Conservation (phyloP, 2,888 invertebrate species). For the Synergus itoensis region DNA sequence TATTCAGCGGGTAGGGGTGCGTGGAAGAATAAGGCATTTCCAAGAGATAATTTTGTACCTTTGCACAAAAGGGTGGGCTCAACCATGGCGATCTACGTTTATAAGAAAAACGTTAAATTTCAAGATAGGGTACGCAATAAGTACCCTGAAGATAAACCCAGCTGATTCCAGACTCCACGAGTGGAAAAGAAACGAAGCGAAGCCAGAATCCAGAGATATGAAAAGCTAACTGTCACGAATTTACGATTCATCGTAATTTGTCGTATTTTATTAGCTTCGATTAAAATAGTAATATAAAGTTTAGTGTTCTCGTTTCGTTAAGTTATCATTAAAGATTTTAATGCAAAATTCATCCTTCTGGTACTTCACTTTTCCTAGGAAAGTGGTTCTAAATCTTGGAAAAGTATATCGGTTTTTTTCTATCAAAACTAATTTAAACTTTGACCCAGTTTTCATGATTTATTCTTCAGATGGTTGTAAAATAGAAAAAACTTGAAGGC, state of each 20-base stretch:
- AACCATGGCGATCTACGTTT: conserved; percentile 41
- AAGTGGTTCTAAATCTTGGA: neutral
- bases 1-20: conserved; percentile 33
- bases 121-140: conserved; percentile 53
- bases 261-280: conserved; percentile 3
- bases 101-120: conserved; percentile 50
- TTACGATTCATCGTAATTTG: conserved; percentile 20
- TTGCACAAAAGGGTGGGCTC: conserved; percentile 38
- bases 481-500: neutral
- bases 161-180: conserved; percentile 40
- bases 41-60: conserved; percentile 45
- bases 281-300: conserved; percentile 28
- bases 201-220: conserved; percentile 12
- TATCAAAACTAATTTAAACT: no score
- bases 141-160: conserved; percentile 53
- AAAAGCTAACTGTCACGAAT: neutral
- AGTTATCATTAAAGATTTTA: neutral
- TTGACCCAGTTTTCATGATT: no score
- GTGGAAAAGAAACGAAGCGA: neutral
- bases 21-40: conserved; percentile 44
- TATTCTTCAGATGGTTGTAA: no score
- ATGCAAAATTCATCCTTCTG: neutral
- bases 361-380: neutral
- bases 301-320: neutral
- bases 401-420: no score